Base-by-base conservation (phyloP, 2,113 vertebrate genomes). In the Mus spicilegus region DNA sequence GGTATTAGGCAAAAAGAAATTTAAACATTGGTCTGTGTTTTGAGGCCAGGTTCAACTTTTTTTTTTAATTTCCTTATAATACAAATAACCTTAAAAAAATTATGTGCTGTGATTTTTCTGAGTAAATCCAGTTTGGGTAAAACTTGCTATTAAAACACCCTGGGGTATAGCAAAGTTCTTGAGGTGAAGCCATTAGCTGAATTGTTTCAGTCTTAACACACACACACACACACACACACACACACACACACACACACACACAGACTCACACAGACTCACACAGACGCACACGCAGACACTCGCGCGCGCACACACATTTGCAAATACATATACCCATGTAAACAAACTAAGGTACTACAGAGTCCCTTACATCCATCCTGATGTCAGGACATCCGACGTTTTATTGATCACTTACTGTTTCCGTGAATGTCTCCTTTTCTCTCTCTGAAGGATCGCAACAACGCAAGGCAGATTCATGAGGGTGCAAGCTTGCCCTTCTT, bases 401-500 rank as follows among this genome's bases (percentile, higher is more conserved):
- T 92, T 36, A 46, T 42, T 16, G 56, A 39, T 39, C 22, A 12
- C 78, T 56, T 81, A 36, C 9, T 39, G 3, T 51, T 89, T 89
- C 63, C 77, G 2, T 69, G 0, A 8, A 1, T n/a, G 1, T 84
- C 28, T 84, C 30, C 58, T 92, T 65, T 17, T 89, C 96, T 94
- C 90, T 49, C 81, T 93, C 92, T 72, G 33, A 90, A 99, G 99
- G 99, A 99, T 98, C 99, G 99, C 54, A 98, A 99, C 90, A 99
- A 99, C 11, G 99, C 99, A 46, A 99, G 99, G 94, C 99, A 98
- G 96, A 99, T 99, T 97, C 99, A 99, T 0, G 99, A 99, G 97
- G 99, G 98, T 1, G 99, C 99, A 13, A 99, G 99, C 33, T 98
- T 99, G 91, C 99, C 99, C 7, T 99, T 99, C 96, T 99, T 99